phyloP scores from a whole-genome alignment of 2,888 invertebrate genomes.

The Coremacera marginata region DNA sequence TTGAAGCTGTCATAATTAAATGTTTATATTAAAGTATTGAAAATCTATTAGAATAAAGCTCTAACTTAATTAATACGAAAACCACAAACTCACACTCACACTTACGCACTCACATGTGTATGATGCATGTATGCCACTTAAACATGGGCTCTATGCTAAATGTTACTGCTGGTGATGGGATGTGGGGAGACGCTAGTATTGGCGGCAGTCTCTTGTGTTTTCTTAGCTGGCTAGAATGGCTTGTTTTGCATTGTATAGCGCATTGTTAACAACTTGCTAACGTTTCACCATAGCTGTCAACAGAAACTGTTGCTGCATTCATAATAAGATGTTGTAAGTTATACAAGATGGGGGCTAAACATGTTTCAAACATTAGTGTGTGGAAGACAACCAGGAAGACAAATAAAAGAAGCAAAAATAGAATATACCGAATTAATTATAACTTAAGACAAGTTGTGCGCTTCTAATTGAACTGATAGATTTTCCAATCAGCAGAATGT shows the following conservation, averaged over 20 bases:
- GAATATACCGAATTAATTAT: too few relatives aligned
- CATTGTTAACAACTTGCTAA: constrained; percentile 9
- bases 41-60: constrained; percentile 14
- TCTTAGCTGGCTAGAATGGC: not conserved
- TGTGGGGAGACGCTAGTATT: too few relatives aligned
- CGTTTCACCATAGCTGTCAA: not conserved
- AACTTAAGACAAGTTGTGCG: too few relatives aligned
- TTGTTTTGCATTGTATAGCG: not conserved
- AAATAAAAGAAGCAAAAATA: too few relatives aligned
- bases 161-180: not conserved
- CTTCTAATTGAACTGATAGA: too few relatives aligned
- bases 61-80: constrained; percentile 16
- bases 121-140: too few relatives aligned
- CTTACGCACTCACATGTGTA: too few relatives aligned
- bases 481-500: too few relatives aligned
- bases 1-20: not conserved
- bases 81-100: not conserved
- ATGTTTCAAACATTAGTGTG: not conserved
- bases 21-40: not conserved
- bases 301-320: constrained; percentile 20
- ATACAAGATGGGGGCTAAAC: not conserved
- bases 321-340: not conserved
- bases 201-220: not conserved
- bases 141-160: not conserved
- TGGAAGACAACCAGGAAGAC: too few relatives aligned